These are phyloP conservation scores for Tachina fera DNA, from an alignment of 2,888 invertebrate species.

Conservation along the genomic window DNA sequence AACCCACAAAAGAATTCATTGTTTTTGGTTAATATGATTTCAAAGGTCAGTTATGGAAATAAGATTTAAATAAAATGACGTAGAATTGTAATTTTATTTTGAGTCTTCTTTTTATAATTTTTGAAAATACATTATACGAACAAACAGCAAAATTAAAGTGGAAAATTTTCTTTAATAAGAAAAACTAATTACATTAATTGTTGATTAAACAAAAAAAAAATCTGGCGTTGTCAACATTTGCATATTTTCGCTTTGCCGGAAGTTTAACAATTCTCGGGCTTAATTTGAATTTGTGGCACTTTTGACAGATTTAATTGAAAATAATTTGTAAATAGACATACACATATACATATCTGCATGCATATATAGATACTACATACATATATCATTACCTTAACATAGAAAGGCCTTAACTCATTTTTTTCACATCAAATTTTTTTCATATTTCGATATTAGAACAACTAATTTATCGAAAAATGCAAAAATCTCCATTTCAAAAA, in stretches of 20 bases:
- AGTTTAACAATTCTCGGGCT: neutral
- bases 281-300: neutral
- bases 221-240: constrained; percentile 3
- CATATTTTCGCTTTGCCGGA: constrained; percentile 5
- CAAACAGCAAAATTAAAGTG: neutral
- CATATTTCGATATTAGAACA: no score
- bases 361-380: no score
- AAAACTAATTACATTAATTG: constrained; percentile 31
- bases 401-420: no score
- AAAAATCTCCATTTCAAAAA: no score
- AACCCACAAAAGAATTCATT: neutral
- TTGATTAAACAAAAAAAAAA: constrained; percentile 11
- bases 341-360: no score
- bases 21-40: constrained; percentile 5
- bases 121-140: neutral
- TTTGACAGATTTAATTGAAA: constrained; percentile 31
- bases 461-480: no score
- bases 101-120: neutral
- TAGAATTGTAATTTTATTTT: neutral
- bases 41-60: constrained; percentile 53
- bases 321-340: neutral
- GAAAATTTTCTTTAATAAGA: neutral
- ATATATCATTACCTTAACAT: no score
- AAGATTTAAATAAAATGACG: constrained; percentile 1
- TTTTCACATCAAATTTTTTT: no score